phyloP scores from a whole-genome alignment of 2,888 invertebrate species.

The Nomada lathburiana region DNA sequence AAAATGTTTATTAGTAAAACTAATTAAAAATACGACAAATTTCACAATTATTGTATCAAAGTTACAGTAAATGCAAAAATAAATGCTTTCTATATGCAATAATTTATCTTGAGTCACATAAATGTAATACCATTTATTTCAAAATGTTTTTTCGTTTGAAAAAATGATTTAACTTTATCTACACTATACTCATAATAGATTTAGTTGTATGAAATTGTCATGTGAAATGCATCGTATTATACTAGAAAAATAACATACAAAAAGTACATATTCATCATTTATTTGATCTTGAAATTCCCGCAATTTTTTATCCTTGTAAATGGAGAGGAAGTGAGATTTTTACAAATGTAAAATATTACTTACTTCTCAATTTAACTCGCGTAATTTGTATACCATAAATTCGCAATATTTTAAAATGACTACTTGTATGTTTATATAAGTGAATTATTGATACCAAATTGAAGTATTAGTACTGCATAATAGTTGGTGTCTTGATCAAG shows the following conservation, averaged over 20 bases:
- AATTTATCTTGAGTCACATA: not conserved
- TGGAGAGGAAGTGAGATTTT: conserved; percentile 63
- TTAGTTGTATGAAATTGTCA: not conserved
- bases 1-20: not conserved
- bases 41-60: not conserved
- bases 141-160: not conserved
- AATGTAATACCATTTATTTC: not conserved
- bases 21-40: not conserved
- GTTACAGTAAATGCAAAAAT: not conserved
- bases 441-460: conserved; percentile 4
- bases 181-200: not conserved
- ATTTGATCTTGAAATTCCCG: conserved; percentile 66
- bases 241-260: not conserved
- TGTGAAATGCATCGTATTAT: not conserved
- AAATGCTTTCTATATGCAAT: not conserved
- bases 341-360: conserved; percentile 40
- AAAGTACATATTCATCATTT: not conserved
- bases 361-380: conserved; percentile 1
- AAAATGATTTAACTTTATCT: not conserved
- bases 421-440: not conserved
- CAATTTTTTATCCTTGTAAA: conserved; percentile 56
- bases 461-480: conserved; percentile 19
- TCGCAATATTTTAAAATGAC: conserved; percentile 17
- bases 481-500: conserved; percentile 79
- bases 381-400: conserved; percentile 22